Conservation (phyloP, 2,113 vertebrate genomes). For the Caranx ignobilis region DNA sequence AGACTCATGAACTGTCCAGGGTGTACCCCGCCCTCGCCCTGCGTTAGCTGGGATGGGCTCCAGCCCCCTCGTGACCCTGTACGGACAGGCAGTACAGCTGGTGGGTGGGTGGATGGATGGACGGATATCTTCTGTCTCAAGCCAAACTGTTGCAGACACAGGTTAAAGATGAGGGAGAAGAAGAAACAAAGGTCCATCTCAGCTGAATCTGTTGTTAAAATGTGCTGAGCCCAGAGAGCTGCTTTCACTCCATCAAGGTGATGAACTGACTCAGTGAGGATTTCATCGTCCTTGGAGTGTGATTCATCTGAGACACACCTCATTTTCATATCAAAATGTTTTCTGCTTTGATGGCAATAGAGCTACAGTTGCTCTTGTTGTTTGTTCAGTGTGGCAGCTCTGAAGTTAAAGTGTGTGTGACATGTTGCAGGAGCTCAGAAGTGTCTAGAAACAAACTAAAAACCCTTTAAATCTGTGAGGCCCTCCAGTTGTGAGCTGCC, state of each 20-base stretch:
- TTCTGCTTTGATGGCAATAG: neutral
- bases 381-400: neutral
- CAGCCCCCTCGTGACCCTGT: no score
- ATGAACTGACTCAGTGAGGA: neutral
- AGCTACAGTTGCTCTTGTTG: neutral
- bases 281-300: neutral
- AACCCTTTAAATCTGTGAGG: neutral
- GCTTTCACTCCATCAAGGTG: constrained; percentile 4
- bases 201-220: constrained; percentile 10
- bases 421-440: neutral
- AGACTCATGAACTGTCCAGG: no score
- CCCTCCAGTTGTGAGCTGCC: neutral
- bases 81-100: no score
- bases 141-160: constrained; percentile 26
- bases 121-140: constrained; percentile 5
- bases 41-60: no score
- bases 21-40: no score
- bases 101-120: no score
- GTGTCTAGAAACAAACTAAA: neutral
- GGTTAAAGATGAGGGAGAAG: neutral
- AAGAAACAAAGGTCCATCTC: neutral
- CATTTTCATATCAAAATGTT: neutral
- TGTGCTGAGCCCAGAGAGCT: constrained; percentile 13
- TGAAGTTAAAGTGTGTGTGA: neutral
- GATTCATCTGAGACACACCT: neutral